Conservation (phyloP, 2,113 vertebrate species). For the Panthera uncia region DNA sequence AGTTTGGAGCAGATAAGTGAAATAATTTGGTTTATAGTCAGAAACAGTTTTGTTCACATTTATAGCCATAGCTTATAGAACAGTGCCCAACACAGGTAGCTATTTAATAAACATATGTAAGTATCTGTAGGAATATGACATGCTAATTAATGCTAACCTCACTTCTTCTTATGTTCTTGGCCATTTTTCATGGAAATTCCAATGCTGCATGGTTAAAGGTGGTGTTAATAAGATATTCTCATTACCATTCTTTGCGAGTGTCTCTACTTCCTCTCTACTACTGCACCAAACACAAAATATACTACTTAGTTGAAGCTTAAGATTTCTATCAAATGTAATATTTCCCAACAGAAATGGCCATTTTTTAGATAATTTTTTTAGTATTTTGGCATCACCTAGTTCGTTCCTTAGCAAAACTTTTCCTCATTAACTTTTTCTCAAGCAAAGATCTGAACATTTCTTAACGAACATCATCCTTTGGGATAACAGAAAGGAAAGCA, state of each 20-base stretch:
- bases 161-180: background rate
- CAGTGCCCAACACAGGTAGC: background rate
- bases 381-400: slow-evolving; percentile 49
- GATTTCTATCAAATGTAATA: background rate
- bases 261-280: background rate
- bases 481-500: background rate
- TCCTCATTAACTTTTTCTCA: slow-evolving; percentile 31
- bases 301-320: background rate
- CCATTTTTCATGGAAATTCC: background rate
- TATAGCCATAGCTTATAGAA: background rate
- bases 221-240: background rate
- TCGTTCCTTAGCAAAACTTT: slow-evolving; percentile 50
- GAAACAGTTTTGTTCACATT: background rate
- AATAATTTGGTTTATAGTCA: background rate
- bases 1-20: background rate
- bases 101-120: background rate
- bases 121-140: background rate
- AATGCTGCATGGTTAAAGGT: background rate
- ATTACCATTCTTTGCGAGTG: background rate
- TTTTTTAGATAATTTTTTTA: slow-evolving; percentile 27
- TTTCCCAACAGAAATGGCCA: background rate
- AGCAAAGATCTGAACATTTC: slow-evolving; percentile 5
- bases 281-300: background rate
- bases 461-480: background rate
- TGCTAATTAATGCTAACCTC: background rate